phyloP scores from a whole-genome alignment of 1,140 invertebrate genomes.

The Aphis gossypii region DNA sequence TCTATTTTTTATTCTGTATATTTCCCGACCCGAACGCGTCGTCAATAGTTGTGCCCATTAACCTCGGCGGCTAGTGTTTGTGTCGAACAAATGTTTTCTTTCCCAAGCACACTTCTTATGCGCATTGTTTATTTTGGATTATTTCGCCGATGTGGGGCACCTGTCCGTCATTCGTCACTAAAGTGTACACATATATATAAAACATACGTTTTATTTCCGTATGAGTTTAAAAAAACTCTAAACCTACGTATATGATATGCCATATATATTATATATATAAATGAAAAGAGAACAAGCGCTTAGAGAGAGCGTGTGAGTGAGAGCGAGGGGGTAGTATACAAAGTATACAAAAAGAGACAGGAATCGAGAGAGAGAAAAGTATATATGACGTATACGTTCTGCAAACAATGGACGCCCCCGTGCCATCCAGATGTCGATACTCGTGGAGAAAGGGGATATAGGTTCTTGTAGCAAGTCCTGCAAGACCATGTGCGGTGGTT shows the following conservation, averaged over 20 bases:
- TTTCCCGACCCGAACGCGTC: conserved; percentile 8
- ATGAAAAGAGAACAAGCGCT: conserved; percentile 25
- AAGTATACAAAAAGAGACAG: background rate
- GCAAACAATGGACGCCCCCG: conserved; percentile 57
- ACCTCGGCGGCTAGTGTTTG: conserved; percentile 33
- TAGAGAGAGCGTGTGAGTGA: background rate
- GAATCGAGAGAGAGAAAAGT: background rate
- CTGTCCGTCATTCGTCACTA: conserved; percentile 56
- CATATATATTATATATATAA: background rate
- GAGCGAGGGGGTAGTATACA: background rate
- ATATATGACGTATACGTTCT: conserved; percentile 36
- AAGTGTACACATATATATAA: background rate
- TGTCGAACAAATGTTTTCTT: conserved; percentile 57
- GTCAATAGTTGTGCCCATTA: conserved; percentile 47
- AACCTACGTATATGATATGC: background rate
- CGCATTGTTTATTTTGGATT: conserved; percentile 57
- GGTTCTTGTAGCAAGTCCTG: conserved; percentile 22
- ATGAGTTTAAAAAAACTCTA: background rate
- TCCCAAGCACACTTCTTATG: conserved; percentile 54
- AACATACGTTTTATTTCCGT: background rate
- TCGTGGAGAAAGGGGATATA: conserved; percentile 26
- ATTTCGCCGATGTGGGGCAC: conserved; percentile 47
- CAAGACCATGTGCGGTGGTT: conserved; percentile 38
- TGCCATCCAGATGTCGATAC: conserved; percentile 57
- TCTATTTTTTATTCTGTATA: background rate